phyloP scores from a whole-genome alignment of 2,113 vertebrate genomes.

The Bufo gargarizans region DNA sequence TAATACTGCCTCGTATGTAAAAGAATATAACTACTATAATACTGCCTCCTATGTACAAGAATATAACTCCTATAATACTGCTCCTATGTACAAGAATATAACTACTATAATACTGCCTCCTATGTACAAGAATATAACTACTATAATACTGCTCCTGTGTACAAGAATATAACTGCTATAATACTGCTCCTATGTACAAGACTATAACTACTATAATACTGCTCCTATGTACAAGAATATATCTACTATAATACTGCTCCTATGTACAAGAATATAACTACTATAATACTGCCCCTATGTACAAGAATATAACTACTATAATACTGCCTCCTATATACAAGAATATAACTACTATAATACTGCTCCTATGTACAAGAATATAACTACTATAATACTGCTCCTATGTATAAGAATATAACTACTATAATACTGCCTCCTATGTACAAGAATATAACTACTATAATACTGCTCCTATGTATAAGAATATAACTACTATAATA shows the following conservation, averaged over 20 bases:
- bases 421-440: neutral
- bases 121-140: neutral
- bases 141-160: neutral
- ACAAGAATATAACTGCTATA: neutral
- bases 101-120: neutral
- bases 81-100: neutral
- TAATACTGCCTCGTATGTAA: neutral
- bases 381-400: neutral
- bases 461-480: neutral
- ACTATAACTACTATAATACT: neutral
- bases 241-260: too few species aligned
- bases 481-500: slow-evolving; percentile 3
- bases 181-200: neutral
- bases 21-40: slow-evolving; percentile 3
- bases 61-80: slow-evolving; percentile 14
- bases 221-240: neutral
- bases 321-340: neutral
- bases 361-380: neutral
- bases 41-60: neutral
- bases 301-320: neutral
- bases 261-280: too few species aligned
- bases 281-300: too few species aligned
- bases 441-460: slow-evolving; percentile 1
- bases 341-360: too few species aligned
- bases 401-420: neutral